Conservation (phyloP, 2,113 vertebrate genomes). For the Chrysemys picta region DNA sequence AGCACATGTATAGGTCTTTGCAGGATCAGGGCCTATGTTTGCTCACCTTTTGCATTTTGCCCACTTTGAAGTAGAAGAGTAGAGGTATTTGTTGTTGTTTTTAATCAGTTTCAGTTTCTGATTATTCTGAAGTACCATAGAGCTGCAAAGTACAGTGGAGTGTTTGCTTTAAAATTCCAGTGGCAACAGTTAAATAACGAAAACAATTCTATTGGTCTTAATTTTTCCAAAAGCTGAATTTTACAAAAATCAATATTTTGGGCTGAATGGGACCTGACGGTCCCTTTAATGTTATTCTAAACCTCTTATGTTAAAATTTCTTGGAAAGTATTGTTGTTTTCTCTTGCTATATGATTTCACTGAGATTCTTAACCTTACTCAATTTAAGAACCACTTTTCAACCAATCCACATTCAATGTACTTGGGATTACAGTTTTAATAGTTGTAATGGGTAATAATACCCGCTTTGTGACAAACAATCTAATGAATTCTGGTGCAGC, state of each 20-base stretch:
- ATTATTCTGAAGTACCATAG: neutral
- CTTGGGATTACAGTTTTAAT: conserved; percentile 50
- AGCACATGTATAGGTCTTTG: neutral
- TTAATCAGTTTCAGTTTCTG: neutral
- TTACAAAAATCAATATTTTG: neutral
- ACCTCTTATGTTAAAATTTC: neutral
- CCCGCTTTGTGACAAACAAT: conserved; percentile 57
- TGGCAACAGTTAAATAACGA: neutral
- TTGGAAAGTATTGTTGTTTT: neutral
- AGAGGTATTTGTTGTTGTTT: neutral
- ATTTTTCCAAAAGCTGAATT: neutral
- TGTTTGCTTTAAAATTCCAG: neutral
- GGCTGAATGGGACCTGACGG: neutral
- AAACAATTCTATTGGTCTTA: neutral
- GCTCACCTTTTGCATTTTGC: neutral
- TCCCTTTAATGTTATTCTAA: neutral
- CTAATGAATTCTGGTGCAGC: conserved; percentile 59
- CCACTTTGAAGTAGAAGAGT: neutral
- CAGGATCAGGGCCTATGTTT: neutral
- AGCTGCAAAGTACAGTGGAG: neutral
- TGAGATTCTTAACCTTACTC: conserved; percentile 49
- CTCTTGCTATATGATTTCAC: neutral
- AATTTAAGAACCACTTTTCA: conserved; percentile 61
- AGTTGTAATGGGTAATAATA: conserved; percentile 30
- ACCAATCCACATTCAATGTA: conserved; percentile 40